Evolutionary conservation across 2,888 invertebrate genomes (phyloP), one percentile per base, ranked within the genome.

Genomic region (Hirtodrosophila trivittata): DNA sequence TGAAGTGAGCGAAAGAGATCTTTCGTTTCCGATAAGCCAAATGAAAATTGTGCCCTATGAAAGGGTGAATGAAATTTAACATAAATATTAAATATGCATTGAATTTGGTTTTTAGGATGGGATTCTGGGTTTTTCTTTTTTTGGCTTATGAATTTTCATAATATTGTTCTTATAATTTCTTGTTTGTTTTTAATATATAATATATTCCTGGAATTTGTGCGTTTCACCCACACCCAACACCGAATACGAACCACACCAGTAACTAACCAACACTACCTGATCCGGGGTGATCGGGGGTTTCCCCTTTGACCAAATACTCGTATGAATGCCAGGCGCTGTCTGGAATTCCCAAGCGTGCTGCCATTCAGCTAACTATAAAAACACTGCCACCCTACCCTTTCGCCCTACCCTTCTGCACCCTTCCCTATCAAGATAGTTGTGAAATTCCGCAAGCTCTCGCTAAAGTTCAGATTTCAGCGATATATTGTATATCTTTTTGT

Each of bases 1-100:
- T 28, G 45, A 52, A 62, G 57, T 43, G 42, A 57, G 37, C 52
- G 9, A 9, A 38, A 30, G 1, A 75, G 78, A 81, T 86, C 75
- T 76, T 38, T 51, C 13, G 49, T 9, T 42, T 38, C 13, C 32
- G 82, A 82, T 82, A 87, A 82, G 64, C 28, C 37, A 50, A 42
- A 54, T 38, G 35, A 32, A 47, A 66, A 46, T 49, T 25, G 32
- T 52, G 38, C 39, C 18, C 32, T 49, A 47, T 30, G 37, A 46
- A 64, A 52, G 80, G 66, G 62, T 86, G 87, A 75, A 82, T 83
- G 84, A 85, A 51, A 72, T 67, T 83, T 63, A 86, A 82, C 83
- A 85, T 80, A 85, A 77, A 77, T 84, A 81, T 66, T 7, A 7
- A 28, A 28, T n/a, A 21, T 21, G 70, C 75, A 64, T 60, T 38